Conservation (phyloP, 2,797 vertebrate species). For the Danio choprae region DNA sequence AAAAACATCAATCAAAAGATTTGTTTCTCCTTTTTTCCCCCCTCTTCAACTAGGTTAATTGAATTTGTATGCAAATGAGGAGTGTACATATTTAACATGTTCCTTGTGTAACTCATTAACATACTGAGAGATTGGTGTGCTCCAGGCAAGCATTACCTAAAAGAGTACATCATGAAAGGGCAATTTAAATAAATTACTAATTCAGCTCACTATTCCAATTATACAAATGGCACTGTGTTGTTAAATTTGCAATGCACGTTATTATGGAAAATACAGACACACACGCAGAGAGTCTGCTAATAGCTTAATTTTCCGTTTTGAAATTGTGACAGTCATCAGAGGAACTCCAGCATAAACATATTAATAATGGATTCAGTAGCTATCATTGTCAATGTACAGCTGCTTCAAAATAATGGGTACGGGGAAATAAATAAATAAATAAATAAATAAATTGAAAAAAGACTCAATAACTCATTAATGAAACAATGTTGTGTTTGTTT, state of each 20-base stretch:
- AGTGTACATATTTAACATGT: constrained; percentile 80
- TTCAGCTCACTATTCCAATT: constrained; percentile 75
- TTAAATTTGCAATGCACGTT: constrained; percentile 61
- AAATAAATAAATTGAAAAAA: background rate
- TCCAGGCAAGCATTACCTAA: constrained; percentile 79
- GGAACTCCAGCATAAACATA: constrained; percentile 43
- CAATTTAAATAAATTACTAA: constrained; percentile 77
- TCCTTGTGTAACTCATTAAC: constrained; percentile 83
- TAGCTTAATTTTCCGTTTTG: constrained; percentile 35
- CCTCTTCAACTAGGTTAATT: constrained; percentile 76
- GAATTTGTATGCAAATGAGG: constrained; percentile 85
- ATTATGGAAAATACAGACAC: constrained; percentile 38
- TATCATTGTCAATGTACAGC: constrained; percentile 38
- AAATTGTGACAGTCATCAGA: constrained; percentile 40
- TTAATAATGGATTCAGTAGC: constrained; percentile 45
- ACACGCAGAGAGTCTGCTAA: constrained; percentile 20
- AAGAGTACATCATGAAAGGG: constrained; percentile 77
- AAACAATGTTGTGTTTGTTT: constrained; percentile 23
- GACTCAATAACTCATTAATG: constrained; percentile 23
- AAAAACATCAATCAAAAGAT: constrained; percentile 73
- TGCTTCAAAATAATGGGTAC: constrained; percentile 22
- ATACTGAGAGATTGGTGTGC: constrained; percentile 81
- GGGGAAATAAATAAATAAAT: background rate
- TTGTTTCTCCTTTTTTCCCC: constrained; percentile 65
- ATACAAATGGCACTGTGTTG: constrained; percentile 61